Evolutionary conservation across 2,113 vertebrate genomes (phyloP).

Genomic region (Peromyscus leucopus): DNA sequence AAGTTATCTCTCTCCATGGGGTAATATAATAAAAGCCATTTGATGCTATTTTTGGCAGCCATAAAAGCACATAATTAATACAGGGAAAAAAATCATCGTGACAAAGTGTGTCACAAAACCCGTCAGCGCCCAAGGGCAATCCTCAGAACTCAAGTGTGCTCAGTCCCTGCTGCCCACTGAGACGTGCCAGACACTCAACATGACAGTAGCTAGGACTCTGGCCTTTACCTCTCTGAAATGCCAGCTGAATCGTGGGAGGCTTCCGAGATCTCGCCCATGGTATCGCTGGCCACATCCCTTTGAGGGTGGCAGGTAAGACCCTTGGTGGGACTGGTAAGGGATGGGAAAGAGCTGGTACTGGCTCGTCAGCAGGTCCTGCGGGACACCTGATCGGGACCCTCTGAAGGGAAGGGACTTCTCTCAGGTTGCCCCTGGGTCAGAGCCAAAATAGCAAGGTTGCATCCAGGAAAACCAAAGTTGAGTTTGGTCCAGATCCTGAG

Average conservation of each 20-base stretch:
- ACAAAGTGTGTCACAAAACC: conserved; percentile 71
- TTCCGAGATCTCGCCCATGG: background rate
- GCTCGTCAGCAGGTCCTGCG: accelerated
- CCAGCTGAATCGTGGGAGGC: background rate
- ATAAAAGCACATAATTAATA: conserved; percentile 81
- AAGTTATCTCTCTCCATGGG: conserved; percentile 81
- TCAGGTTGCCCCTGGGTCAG: background rate
- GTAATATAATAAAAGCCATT: conserved; percentile 84
- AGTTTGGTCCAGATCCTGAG: background rate
- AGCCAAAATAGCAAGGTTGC: background rate
- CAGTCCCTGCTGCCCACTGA: accelerated
- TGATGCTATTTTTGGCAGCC: conserved; percentile 85
- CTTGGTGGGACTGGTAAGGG: background rate
- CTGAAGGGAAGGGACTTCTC: background rate
- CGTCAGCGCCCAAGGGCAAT: conserved; percentile 16
- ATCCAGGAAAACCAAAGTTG: background rate
- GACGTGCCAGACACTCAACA: accelerated
- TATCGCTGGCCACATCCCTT: background rate
- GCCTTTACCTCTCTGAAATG: background rate
- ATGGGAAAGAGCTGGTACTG: too few relatives aligned
- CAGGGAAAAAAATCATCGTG: conserved; percentile 68
- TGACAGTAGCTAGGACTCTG: too few relatives aligned
- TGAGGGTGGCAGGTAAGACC: background rate
- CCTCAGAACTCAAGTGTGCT: background rate
- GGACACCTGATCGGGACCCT: accelerated